phyloP scores from a whole-genome alignment of 2,888 invertebrate genomes.

The Drosophila vallismaia region DNA sequence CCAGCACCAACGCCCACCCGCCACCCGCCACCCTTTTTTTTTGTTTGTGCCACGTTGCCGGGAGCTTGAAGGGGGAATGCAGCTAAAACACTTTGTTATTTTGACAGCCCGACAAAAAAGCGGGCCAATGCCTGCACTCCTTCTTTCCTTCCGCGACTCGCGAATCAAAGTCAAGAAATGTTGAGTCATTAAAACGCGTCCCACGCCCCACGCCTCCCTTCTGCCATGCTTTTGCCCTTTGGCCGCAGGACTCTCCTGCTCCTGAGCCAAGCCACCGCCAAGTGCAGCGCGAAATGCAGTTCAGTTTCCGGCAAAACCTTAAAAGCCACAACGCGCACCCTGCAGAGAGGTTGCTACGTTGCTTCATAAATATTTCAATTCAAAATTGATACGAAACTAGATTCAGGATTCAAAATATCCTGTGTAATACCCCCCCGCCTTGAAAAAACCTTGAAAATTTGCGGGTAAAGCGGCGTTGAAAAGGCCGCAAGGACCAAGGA shows the following conservation, averaged over 20 bases:
- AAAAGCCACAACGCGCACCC: conserved; percentile 25
- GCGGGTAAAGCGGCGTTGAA: conserved; percentile 18
- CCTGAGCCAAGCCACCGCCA: conserved; percentile 26
- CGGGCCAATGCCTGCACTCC: conserved; percentile 41
- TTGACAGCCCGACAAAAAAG: conserved; percentile 66
- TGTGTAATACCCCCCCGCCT: conserved; percentile 2
- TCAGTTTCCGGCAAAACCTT: conserved; percentile 24
- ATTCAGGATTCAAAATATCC: neutral
- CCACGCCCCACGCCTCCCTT: conserved; percentile 5
- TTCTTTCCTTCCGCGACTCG: conserved; percentile 54
- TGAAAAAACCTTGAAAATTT: conserved; percentile 36
- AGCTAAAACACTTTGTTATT: conserved; percentile 73
- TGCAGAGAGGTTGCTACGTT: neutral
- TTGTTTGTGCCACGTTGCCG: conserved; percentile 7
- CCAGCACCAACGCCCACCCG: neutral
- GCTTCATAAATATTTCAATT: neutral
- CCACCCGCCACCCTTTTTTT: neutral
- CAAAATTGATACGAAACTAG: neutral
- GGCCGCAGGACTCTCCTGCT: neutral
- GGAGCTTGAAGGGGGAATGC: conserved; percentile 34
- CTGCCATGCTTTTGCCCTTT: neutral
- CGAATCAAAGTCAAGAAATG: conserved; percentile 74
- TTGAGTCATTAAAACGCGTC: conserved; percentile 72
- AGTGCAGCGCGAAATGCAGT: conserved; percentile 52
- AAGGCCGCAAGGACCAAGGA: conserved; percentile 15